Percentiles rank a stretch among this genome's conserved stretches.
phyloP scores from a whole-genome alignment of 2,797 vertebrate genomes.

The Pristis pectinata region DNA sequence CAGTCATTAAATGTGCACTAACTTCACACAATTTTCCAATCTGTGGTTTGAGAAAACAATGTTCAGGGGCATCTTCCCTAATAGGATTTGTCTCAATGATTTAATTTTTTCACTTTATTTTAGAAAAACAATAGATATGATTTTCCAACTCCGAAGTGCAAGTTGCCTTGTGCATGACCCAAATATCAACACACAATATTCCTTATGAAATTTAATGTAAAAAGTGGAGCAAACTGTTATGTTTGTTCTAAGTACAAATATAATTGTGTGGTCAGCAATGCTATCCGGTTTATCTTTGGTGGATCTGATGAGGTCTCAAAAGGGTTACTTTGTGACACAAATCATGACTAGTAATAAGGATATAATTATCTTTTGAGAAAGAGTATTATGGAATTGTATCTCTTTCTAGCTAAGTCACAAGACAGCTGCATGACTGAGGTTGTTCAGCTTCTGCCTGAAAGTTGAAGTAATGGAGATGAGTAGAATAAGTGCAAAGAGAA shows the following conservation, averaged over 20 bases:
- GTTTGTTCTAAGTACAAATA: background rate
- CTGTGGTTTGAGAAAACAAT: background rate
- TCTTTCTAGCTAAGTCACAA: background rate
- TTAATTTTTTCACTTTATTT: background rate
- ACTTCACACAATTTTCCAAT: background rate
- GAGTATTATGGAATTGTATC: background rate
- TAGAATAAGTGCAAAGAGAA: constrained; percentile 40
- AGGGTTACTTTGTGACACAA: background rate
- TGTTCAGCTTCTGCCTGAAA: constrained; percentile 28
- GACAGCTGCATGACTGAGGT: background rate
- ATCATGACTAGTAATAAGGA: background rate
- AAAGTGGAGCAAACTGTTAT: background rate
- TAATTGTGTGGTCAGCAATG: background rate
- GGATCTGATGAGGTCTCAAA: background rate
- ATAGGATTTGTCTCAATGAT: background rate
- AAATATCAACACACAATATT: background rate
- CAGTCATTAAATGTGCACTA: background rate
- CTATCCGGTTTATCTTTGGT: background rate
- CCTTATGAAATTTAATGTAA: background rate
- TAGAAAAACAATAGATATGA: background rate
- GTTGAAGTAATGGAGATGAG: constrained; percentile 22
- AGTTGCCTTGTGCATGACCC: background rate
- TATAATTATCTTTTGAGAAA: background rate
- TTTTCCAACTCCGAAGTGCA: background rate
- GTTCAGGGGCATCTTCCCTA: background rate